phyloP scores from a whole-genome alignment of 2,797 vertebrate species.

The Pachyuromys duprasi region DNA sequence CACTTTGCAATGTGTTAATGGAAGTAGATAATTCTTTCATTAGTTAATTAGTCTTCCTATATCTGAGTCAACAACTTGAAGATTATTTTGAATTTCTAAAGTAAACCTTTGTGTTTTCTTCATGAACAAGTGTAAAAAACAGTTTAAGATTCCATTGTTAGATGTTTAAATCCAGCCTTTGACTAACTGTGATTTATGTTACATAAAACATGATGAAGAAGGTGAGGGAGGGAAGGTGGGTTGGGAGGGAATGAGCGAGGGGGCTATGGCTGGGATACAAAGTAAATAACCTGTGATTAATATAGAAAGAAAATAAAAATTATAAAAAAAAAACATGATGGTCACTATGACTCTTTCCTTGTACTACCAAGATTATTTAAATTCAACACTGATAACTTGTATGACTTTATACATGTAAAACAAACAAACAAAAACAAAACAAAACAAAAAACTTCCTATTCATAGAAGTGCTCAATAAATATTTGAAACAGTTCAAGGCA shows the following conservation, averaged over 20 bases:
- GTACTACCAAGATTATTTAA: not conserved
- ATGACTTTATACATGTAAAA: not conserved
- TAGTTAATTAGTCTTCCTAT: not conserved
- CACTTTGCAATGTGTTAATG: not conserved
- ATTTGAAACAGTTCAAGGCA: not conserved
- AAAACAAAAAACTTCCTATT: not conserved
- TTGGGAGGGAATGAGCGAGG: too few relatives aligned
- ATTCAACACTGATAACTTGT: not conserved
- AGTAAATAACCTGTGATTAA: too few relatives aligned
- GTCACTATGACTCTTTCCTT: not conserved
- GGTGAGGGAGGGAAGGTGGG: too few relatives aligned
- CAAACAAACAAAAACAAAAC: not conserved
- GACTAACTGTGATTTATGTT: not conserved
- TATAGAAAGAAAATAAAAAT: too few relatives aligned
- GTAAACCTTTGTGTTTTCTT: not conserved
- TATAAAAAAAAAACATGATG: not conserved
- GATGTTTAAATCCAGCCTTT: slow-evolving; percentile 1
- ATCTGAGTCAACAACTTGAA: not conserved
- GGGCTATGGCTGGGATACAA: too few relatives aligned
- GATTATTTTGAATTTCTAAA: slow-evolving; percentile 3
- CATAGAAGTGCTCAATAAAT: not conserved
- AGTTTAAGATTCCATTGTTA: not conserved
- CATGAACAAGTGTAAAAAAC: not conserved
- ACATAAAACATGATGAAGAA: not conserved
- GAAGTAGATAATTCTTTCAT: not conserved